phyloP scores from a whole-genome alignment of 2,113 vertebrate species.

The Tylochromis polylepis region DNA sequence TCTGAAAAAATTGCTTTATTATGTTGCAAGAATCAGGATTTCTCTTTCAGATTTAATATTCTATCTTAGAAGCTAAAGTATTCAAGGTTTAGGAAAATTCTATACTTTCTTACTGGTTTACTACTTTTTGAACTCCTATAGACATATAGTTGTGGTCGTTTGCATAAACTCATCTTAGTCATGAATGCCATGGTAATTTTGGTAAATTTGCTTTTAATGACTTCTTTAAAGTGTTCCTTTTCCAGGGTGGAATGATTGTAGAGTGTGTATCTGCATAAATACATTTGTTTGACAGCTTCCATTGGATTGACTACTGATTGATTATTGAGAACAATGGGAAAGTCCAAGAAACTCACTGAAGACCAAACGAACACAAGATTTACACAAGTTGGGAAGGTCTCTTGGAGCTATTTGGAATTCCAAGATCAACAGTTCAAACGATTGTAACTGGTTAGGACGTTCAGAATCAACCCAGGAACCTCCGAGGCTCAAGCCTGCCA shows the following conservation, averaged over 20 bases:
- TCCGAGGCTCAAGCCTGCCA: neutral
- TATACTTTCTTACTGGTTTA: neutral
- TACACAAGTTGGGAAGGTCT: neutral
- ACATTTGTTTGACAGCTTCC: no score
- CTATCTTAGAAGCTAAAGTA: neutral
- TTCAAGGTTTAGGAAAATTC: fast-evolving
- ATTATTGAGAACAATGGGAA: no score
- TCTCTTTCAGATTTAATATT: neutral
- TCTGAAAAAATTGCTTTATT: neutral
- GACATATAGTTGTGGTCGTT: neutral
- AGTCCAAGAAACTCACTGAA: neutral
- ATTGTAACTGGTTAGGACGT: neutral
- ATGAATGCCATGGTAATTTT: no score
- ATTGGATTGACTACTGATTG: no score
- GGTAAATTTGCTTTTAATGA: no score
- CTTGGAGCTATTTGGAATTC: neutral
- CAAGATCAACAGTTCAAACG: neutral
- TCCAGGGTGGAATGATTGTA: no score
- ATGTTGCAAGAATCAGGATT: neutral
- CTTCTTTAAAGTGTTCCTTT: no score
- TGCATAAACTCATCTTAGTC: no score
- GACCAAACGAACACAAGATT: neutral
- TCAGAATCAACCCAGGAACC: neutral
- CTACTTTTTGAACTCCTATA: neutral
- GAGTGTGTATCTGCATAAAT: no score